A percentile compares a stretch with the other conserved stretches of the same genome.
Evolutionary conservation across 2,888 invertebrate genomes (phyloP).

Genomic region (Diabrotica balteata): DNA sequence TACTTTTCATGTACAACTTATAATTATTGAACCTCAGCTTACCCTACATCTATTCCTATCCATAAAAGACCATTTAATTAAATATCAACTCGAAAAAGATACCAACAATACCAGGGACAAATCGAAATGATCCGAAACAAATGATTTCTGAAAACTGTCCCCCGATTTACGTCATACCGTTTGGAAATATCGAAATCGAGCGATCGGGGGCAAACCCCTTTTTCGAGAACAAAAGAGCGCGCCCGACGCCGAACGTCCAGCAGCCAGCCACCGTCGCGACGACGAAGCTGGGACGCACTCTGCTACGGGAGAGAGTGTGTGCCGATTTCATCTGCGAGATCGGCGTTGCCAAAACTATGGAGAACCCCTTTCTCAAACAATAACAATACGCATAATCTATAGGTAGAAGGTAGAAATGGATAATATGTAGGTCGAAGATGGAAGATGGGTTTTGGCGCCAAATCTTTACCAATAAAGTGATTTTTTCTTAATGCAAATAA

Average conservation of each 20-base stretch:
- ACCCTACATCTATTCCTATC: no score
- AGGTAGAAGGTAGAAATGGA: background rate
- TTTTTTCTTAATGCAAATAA: no score
- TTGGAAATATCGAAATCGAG: background rate
- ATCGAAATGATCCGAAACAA: no score
- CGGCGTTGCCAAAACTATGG: constrained; percentile 15
- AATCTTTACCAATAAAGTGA: no score
- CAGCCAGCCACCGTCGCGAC: constrained; percentile 31
- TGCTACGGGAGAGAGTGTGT: constrained; percentile 14
- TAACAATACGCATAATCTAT: constrained; percentile 1
- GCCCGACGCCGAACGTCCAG: constrained; percentile 22
- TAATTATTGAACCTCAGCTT: no score
- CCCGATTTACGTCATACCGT: constrained; percentile 9
- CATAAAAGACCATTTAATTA: no score
- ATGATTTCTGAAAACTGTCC: no score
- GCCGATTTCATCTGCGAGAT: constrained; percentile 10
- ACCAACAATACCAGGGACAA: no score
- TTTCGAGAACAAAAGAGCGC: constrained; percentile 25
- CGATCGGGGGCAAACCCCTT: constrained; percentile 12
- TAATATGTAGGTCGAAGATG: no score
- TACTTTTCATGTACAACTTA: no score
- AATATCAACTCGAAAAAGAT: no score
- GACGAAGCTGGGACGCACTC: constrained; percentile 43
- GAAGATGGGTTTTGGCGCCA: no score
- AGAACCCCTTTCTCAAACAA: background rate